Conservation (phyloP, 2,113 vertebrate genomes). For the Marmota flaviventris region DNA sequence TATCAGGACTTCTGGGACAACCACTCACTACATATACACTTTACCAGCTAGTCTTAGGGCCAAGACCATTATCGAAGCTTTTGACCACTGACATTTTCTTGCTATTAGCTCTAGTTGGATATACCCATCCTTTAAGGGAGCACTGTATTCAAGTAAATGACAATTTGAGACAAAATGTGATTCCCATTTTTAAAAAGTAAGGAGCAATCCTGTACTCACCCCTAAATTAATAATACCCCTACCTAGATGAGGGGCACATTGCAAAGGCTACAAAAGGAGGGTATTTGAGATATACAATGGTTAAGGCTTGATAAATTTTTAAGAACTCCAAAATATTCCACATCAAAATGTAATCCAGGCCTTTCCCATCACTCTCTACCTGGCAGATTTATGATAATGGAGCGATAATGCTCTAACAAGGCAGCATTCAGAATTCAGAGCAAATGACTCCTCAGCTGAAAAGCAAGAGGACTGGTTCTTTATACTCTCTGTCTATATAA, state of each 20-base stretch:
- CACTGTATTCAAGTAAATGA: background rate
- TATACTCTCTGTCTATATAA: background rate
- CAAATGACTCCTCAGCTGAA: background rate
- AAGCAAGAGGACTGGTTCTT: background rate
- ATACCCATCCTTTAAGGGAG: background rate
- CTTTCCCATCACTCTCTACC: background rate
- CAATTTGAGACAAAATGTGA: constrained; percentile 15
- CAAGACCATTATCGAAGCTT: background rate
- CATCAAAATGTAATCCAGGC: constrained; percentile 37
- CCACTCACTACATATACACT: background rate
- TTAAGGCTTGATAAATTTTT: background rate
- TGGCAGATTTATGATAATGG: constrained; percentile 58
- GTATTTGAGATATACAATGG: background rate
- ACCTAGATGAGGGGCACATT: background rate
- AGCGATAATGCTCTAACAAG: background rate
- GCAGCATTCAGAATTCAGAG: background rate
- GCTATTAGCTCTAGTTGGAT: background rate
- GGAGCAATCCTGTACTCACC: background rate
- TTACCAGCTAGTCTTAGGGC: background rate
- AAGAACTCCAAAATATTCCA: background rate
- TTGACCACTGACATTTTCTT: background rate
- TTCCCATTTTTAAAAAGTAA: constrained; percentile 28
- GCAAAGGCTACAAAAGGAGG: background rate
- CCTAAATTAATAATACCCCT: background rate
- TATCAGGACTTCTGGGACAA: background rate